Percentiles rank a stretch among this genome's conserved stretches.
These are phyloP conservation scores for Poecile atricapillus DNA, from an alignment of 2,113 vertebrate species.

Conservation along the genomic window DNA sequence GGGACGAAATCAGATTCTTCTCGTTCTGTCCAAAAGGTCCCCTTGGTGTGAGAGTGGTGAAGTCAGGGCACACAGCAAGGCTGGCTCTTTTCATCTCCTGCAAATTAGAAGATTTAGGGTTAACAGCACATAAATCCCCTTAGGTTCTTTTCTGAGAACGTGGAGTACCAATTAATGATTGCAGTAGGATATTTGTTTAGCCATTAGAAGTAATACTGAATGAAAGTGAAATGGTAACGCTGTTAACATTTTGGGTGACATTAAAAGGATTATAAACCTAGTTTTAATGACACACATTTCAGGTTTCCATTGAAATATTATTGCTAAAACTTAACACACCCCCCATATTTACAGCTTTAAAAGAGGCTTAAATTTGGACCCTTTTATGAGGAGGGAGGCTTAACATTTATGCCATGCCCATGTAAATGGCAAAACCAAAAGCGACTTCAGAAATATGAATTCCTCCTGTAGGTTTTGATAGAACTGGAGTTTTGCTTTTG, in stretches of 20 bases:
- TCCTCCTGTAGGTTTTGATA: background rate
- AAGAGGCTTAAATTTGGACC: background rate
- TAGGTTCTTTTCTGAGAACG: background rate
- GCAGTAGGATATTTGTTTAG: background rate
- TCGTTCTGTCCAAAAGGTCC: background rate
- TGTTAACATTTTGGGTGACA: background rate
- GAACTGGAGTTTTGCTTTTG: background rate
- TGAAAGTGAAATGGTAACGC: background rate
- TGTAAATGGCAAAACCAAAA: background rate
- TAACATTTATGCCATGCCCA: background rate
- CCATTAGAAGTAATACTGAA: background rate
- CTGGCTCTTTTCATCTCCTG: background rate
- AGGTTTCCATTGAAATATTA: background rate
- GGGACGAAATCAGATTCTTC: background rate
- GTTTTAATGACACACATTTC: background rate
- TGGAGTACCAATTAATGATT: background rate
- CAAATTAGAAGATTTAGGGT: background rate
- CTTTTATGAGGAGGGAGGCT: background rate
- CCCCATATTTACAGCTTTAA: background rate
- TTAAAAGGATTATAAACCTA: background rate
- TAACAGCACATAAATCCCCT: background rate
- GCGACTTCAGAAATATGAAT: background rate
- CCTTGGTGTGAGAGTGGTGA: background rate
- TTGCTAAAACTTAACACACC: background rate
- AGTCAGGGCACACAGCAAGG: background rate